These are phyloP conservation scores for Onychomys torridus DNA, from an alignment of 2,797 vertebrate species.

Conservation along the genomic window DNA sequence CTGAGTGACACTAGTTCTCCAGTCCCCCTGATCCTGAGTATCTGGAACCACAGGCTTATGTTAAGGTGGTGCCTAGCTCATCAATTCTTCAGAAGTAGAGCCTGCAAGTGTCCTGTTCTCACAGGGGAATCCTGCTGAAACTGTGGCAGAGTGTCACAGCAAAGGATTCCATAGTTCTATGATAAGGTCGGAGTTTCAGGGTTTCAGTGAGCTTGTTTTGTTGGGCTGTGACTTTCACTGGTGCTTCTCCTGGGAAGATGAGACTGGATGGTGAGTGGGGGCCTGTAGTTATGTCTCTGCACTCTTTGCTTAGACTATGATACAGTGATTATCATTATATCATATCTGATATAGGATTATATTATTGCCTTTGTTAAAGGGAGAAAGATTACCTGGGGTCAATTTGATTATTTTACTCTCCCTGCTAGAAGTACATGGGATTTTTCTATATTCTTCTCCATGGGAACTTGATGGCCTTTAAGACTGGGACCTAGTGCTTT, in stretches of 20 bases:
- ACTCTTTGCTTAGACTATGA: background rate
- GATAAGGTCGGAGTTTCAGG: background rate
- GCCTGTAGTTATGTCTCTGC: background rate
- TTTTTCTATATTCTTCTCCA: background rate
- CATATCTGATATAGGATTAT: background rate
- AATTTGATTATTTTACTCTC: background rate
- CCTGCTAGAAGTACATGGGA: background rate
- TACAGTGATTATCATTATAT: background rate
- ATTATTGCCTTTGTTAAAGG: background rate
- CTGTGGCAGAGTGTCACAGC: accelerated
- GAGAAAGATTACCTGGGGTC: too few relatives aligned
- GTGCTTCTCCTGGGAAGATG: background rate
- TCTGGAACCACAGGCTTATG: too few relatives aligned
- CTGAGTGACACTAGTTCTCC: background rate
- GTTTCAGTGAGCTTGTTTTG: background rate
- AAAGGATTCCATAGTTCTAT: background rate
- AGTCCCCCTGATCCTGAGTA: too few relatives aligned
- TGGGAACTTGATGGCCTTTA: background rate
- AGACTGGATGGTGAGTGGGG: background rate
- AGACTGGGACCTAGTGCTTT: background rate
- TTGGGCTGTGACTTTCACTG: background rate
- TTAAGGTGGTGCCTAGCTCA: background rate
- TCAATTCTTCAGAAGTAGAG: background rate
- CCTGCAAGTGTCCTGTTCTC: background rate
- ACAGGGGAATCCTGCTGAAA: background rate